A percentile compares a stretch with the other conserved stretches of the same genome.
phyloP scores from a whole-genome alignment of 1,140 invertebrate species.

The Aphis gossypii region DNA sequence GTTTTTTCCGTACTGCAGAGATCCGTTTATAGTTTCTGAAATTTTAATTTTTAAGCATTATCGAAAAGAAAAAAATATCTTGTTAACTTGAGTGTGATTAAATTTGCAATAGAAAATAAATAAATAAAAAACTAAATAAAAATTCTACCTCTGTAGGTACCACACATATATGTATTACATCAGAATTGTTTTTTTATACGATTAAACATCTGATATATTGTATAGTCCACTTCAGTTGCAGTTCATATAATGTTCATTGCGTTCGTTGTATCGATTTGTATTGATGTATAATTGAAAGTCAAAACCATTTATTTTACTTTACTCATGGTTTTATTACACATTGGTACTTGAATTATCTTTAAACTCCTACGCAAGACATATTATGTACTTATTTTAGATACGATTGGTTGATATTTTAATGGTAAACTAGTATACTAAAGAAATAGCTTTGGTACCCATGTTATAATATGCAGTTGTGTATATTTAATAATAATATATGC shows the following conservation, averaged over 20 bases:
- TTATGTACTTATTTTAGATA: neutral
- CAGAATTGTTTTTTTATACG: constrained; percentile 46
- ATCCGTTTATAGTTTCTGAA: neutral
- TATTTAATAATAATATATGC: neutral
- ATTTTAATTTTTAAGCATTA: neutral
- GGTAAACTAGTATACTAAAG: neutral
- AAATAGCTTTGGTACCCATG: neutral
- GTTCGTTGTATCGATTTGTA: constrained; percentile 36
- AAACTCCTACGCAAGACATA: neutral
- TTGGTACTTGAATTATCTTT: neutral
- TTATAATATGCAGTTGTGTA: neutral
- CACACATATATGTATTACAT: neutral
- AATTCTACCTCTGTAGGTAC: neutral
- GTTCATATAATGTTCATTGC: constrained; percentile 40
- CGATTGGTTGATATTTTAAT: neutral
- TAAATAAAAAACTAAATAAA: neutral
- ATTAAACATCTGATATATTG: constrained; percentile 51
- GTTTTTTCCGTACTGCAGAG: neutral
- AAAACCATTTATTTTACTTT: constrained; percentile 43
- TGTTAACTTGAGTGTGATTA: constrained; percentile 54
- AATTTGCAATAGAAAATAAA: constrained; percentile 54
- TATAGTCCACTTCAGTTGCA: constrained; percentile 26
- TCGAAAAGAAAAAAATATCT: neutral
- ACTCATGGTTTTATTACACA: constrained; percentile 40
- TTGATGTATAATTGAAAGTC: constrained; percentile 44